These are phyloP conservation scores for Rutilus rutilus DNA, from an alignment of 2,113 vertebrate species.

Conservation along the genomic window DNA sequence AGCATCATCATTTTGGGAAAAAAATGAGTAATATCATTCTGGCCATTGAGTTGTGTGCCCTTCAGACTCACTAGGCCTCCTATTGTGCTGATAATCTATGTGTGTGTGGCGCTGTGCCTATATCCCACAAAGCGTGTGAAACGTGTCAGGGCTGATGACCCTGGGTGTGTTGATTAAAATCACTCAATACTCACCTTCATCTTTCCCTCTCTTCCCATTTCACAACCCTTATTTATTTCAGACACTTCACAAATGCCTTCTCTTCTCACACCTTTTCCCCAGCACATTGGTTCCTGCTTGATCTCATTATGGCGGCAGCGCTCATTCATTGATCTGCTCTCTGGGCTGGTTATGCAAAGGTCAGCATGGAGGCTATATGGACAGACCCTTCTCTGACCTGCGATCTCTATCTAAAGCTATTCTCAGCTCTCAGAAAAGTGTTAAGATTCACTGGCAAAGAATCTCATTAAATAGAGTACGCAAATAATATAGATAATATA, in stretches of 20 bases:
- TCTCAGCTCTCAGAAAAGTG: neutral
- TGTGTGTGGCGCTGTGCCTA: constrained; percentile 27
- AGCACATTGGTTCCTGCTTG: constrained; percentile 38
- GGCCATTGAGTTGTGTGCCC: constrained; percentile 1
- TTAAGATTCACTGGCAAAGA: neutral
- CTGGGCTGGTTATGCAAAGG: constrained; percentile 47
- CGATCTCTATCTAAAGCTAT: neutral
- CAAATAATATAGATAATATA: neutral
- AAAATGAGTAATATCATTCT: constrained; percentile 27
- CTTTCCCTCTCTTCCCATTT: neutral
- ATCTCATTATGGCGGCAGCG: constrained; percentile 49
- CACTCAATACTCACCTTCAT: constrained; percentile 28
- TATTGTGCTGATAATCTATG: neutral
- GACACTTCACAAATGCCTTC: constrained; percentile 18
- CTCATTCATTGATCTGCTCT: constrained; percentile 48
- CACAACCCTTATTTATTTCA: constrained; percentile 21
- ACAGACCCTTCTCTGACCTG: constrained; percentile 27
- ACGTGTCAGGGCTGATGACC: constrained; percentile 14
- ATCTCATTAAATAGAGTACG: neutral
- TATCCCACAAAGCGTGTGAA: constrained; percentile 22
- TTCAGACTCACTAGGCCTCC: constrained; percentile 29
- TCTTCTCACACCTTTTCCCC: constrained; percentile 27
- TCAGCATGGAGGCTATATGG: constrained; percentile 14
- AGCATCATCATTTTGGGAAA: constrained; percentile 39
- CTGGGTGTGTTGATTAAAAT: constrained; percentile 42